These are phyloP conservation scores for Eclectus roratus DNA, from an alignment of 2,113 vertebrate species.

Conservation along the genomic window DNA sequence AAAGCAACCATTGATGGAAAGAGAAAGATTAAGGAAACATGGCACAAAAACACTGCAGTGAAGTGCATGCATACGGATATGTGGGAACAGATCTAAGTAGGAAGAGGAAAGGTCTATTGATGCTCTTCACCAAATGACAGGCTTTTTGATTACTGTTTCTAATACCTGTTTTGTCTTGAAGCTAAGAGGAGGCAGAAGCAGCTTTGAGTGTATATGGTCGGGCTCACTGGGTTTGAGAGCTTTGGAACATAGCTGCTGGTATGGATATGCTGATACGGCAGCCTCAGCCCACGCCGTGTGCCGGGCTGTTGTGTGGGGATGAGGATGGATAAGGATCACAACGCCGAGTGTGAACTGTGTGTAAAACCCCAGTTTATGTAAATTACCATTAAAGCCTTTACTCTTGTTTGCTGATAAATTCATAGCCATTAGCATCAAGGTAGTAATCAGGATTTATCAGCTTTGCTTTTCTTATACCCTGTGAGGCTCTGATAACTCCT, in stretches of 20 bases:
- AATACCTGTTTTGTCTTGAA: not conserved
- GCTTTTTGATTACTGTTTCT: not conserved
- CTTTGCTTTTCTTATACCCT: conserved; percentile 70
- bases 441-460: conserved; percentile 64
- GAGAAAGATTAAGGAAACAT: not conserved
- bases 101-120: not conserved
- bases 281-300: not conserved
- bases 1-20: not conserved
- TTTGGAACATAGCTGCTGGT: conserved; percentile 5
- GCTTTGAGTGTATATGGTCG: not conserved
- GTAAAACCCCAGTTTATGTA: not conserved
- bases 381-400: conserved; percentile 47
- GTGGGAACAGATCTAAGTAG: not conserved
- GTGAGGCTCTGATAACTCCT: conserved; percentile 70
- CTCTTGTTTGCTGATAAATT: conserved; percentile 71
- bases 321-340: not conserved
- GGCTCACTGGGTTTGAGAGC: conserved; percentile 19
- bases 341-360: not conserved
- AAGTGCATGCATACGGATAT: fast-evolving
- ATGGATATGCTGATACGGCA: not conserved
- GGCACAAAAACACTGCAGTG: fast-evolving
- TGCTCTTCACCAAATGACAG: not conserved
- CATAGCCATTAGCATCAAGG: conserved; percentile 63
- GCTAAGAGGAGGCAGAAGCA: not conserved
- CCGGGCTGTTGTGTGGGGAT: not conserved